Percentiles rank a stretch among this genome's conserved stretches.
Evolutionary conservation across 2,888 invertebrate genomes (phyloP).

Genomic region (Agrochola litura): DNA sequence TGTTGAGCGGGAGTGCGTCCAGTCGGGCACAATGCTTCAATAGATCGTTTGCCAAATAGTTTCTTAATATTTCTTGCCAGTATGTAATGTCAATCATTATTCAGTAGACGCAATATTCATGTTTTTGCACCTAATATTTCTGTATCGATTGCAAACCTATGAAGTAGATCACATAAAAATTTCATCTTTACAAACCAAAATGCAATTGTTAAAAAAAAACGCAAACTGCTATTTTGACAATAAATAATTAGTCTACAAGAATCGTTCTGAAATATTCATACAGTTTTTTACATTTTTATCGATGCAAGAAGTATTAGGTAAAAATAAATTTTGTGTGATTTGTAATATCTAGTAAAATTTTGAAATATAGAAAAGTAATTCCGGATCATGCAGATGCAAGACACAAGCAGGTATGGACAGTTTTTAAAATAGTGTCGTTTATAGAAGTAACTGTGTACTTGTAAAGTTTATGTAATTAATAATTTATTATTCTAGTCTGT

Average conservation of each 20-base stretch:
- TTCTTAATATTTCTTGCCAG: constrained; percentile 80
- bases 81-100: constrained; percentile 53
- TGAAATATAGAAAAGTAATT: constrained; percentile 30
- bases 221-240: constrained; percentile 63
- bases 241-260: constrained; percentile 48
- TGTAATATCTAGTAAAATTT: constrained; percentile 38
- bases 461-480: constrained; percentile 71
- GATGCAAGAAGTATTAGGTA: constrained; percentile 62
- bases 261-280: constrained; percentile 33
- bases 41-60: constrained; percentile 76
- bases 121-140: constrained; percentile 58
- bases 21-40: constrained; percentile 65
- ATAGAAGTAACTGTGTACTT: constrained; percentile 64
- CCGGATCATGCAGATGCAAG: constrained; percentile 37
- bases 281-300: constrained; percentile 48
- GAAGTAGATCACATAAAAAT: constrained; percentile 1
- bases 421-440: constrained; percentile 53
- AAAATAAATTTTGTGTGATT: constrained; percentile 25
- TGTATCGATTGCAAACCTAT: constrained; percentile 45
- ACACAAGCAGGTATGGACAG: constrained; percentile 40
- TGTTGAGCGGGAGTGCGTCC: constrained; percentile 51
- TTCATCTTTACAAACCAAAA: constrained; percentile 21
- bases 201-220: constrained; percentile 28
- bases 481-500: constrained; percentile 87
- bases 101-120: constrained; percentile 26